Conservation (phyloP, 1,140 invertebrate genomes). For the Aleiodes sp. region DNA sequence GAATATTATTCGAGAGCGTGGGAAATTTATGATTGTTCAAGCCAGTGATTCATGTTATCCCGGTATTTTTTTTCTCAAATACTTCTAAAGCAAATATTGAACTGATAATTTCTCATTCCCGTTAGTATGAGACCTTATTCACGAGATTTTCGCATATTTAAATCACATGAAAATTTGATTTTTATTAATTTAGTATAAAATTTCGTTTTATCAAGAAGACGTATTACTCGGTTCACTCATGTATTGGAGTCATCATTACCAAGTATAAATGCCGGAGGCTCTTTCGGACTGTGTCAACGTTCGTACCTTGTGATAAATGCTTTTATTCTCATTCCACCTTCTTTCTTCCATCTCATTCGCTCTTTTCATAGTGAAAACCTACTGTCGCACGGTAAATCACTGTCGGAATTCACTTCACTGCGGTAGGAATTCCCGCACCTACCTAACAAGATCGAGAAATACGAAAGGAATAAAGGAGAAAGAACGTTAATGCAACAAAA, state of each 20-base stretch:
- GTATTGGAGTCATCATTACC: not conserved
- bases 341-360: not conserved
- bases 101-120: no score
- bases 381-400: constrained; percentile 24
- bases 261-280: not conserved
- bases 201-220: not conserved
- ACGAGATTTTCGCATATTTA: no score
- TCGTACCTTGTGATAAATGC: constrained; percentile 4
- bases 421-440: constrained; percentile 4
- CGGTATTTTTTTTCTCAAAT: no score
- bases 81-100: no score
- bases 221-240: not conserved
- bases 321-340: not conserved
- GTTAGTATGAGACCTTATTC: no score
- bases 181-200: no score
- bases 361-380: not conserved
- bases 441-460: not conserved
- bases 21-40: no score
- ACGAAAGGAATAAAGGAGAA: not conserved
- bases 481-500: not conserved
- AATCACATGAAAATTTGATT: no score
- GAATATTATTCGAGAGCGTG: no score
- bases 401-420: constrained; percentile 28
- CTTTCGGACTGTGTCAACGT: not conserved
- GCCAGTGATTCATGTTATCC: no score